These are phyloP conservation scores for Lepilemur septentrionalis DNA, from an alignment of 2,797 vertebrate species.

Conservation along the genomic window DNA sequence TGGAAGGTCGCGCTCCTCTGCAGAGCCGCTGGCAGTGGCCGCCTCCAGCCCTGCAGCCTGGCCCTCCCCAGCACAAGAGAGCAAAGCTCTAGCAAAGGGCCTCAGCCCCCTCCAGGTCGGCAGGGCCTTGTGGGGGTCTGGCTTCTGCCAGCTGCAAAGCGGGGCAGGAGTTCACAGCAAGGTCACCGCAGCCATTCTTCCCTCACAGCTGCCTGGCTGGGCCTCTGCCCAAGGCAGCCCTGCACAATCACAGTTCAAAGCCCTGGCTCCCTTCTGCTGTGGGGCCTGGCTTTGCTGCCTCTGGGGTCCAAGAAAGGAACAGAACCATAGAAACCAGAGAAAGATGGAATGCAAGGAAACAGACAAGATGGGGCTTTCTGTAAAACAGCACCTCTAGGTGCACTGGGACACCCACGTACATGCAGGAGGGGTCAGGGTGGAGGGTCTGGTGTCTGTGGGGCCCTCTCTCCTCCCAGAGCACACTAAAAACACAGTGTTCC, in stretches of 20 bases:
- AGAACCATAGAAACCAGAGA: neutral
- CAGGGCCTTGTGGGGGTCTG: neutral
- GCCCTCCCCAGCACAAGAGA: neutral
- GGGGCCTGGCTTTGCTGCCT: neutral
- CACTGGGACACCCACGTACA: fast-evolving
- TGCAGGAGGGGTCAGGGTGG: fast-evolving
- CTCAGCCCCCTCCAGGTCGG: fast-evolving
- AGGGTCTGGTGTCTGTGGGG: fast-evolving
- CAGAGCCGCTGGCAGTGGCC: neutral
- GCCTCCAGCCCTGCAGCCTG: neutral
- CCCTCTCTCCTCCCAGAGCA: neutral
- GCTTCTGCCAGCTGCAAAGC: neutral
- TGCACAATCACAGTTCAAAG: neutral
- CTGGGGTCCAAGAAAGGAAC: neutral
- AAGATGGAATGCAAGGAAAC: fast-evolving
- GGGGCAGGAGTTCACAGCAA: neutral
- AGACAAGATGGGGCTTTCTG: no score
- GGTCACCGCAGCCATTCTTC: neutral
- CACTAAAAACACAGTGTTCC: fast-evolving
- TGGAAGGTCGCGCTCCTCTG: neutral
- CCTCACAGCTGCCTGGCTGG: neutral
- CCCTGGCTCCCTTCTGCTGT: fast-evolving
- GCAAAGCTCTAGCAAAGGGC: neutral
- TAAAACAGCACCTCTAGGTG: neutral
- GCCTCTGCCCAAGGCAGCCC: neutral